Base-by-base conservation (phyloP, 2,888 invertebrate species). In the Hemithea aestivaria region DNA sequence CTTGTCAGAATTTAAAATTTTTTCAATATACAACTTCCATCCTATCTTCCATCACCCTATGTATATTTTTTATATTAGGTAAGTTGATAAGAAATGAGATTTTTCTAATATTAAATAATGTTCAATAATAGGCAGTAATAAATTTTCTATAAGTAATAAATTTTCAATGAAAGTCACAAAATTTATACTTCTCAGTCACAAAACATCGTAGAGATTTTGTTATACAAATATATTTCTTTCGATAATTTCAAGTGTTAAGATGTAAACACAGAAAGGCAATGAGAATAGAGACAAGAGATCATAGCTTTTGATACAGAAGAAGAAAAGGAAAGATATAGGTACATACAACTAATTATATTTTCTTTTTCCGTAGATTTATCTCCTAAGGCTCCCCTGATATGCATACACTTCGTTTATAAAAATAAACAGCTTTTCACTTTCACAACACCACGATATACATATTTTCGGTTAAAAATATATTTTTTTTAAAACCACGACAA, bases 311-410 rank as follows among this genome's bases (percentile, higher is more conserved):
- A 16, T 4, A 16, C 24, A 22, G 35, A 39, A 40, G 29, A 29
- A 11, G 20, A 36, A 44, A 36, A 44, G 32, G 23, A 23, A 34
- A 43, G 43, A 32, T 30, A 40, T 39, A 46, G 21, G 35, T 44
- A 33, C 20, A 31, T 38, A 32, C 30, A 42, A 42, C 27, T 29
- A 35, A 28, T 36, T 36, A 44, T 40, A 47, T 40, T 40, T 34
- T 34, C 40, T 41, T 43, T 42, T 48, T 54, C 54, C 48, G 54
- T 54, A 51, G 60, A 45, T 53, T 37, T 62, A 66, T 55, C 58
- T 64, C 53, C 69, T 80, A 87, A 85, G 83, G 84, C 87, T 73
- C 63, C 48, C 68, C 56, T 84, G 87, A 87, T 85, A 87, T 87
- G 87, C 73, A 77, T 71, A 76, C 77, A 66, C 66, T 59, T 59